Base-by-base conservation (phyloP, 2,888 invertebrate genomes). In the Boloria euphrosyne region DNA sequence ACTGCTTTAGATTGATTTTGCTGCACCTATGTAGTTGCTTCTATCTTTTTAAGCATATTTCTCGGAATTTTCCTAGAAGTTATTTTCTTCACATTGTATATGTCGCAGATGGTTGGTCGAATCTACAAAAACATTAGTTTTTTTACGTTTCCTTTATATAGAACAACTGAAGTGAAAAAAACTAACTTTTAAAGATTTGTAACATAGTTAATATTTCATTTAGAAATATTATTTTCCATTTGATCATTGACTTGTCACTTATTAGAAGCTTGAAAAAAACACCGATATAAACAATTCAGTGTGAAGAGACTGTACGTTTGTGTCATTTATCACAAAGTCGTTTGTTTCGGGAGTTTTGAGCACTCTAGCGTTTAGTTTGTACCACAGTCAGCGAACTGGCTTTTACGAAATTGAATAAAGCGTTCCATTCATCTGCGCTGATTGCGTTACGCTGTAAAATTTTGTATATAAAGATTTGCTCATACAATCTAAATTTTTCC, bases 1-100 rank as follows among this genome's bases (percentile, higher is more conserved):
- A 62, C 52, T 27, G 57, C 58, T 59, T 59, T 59, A 58, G 52
- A 53, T 13, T 31, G 27, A 3, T 67, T 44, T 22, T 22, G 43
- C 38, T 61, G 61, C 57, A 65, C 57, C 18, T 44, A 22, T 22
- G 22, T 22, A 57, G 49, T 22, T 62, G 49, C 18, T 58, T 27
- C 51, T 17, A 44, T 65, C 27, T 46, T 52, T 46, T 13, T 44
- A 44, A 44, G 22, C 10, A 22, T 55, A 14, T 18, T 14, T 55
- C 18, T 0, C 4, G 1, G 17, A 49, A 49, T 49, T 49, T 49
- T 14, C 16, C 17, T 49, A n/a, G 10, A 49, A 16, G 16, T 3
- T 13, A 10, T 22, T 50, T 50, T 6, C 47, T 49, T 38, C 31
- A 38, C 10, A 38, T 38, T 38, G 3, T 38, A 38, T 38, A 16